Base-by-base conservation (phyloP, 2,888 invertebrate species). In the Torymus texanus region DNA sequence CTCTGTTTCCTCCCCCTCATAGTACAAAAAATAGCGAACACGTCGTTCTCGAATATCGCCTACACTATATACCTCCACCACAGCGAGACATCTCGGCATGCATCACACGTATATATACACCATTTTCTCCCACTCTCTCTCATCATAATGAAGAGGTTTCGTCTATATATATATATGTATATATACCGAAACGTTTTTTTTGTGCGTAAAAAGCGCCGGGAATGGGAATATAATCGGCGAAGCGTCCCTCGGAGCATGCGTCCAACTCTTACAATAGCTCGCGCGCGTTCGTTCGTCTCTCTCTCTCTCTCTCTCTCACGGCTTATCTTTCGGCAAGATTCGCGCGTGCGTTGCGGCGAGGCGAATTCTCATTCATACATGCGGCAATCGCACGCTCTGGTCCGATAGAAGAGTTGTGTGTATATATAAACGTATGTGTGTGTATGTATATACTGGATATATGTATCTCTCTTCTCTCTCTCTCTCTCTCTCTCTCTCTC, bases 281-380 rank as follows among this genome's bases (percentile, higher is more conserved):
- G 13, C 24, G n/a, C 24, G 53, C 71, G 62, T 62, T 72, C 12
- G 70, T 41, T 63, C 21, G 51, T n/a, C 29, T 66, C 58, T 76
- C 75, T 81, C 77, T 75, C 73, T 78, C 75, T 81, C 77, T 74
- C 73, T 78, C 56, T 80, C 77, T 78, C 75, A 65, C 41, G 83
- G 86, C 88, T 89, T 89, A 89, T 89, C 89, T 88, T 85, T 84
- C 83, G 84, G 84, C 84, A 83, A 88, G 88, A 89, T 89, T 88
- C 88, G 88, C 87, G 85, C 73, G 85, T 83, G 75, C 66, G 18
- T 13, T 62, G 41, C 53, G 75, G 55, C 61, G 51, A 62, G 68
- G 56, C 29, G 67, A 82, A 83, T 82, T 83, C 85, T 83, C 85
- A 84, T 84, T 82, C 84, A 83, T 83, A 66, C 71, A 72, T 53